Evolutionary conservation across 2,113 vertebrate species (phyloP).

Genomic region (Aegithalos caudatus): DNA sequence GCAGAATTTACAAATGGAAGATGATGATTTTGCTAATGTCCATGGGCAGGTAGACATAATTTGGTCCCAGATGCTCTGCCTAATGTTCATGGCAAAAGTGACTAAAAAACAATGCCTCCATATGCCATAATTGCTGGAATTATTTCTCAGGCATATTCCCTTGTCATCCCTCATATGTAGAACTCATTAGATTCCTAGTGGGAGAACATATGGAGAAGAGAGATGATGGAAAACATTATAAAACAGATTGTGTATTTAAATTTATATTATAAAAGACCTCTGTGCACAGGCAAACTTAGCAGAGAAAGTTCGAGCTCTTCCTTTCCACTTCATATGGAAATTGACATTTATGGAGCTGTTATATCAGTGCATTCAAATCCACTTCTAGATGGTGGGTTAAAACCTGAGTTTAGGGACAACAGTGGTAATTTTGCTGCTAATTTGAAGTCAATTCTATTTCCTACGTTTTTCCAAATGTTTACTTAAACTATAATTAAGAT

Average conservation of each 20-base stretch:
- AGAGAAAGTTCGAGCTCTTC: neutral
- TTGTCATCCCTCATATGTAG: constrained; percentile 67
- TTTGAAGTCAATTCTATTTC: neutral
- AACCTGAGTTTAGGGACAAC: neutral
- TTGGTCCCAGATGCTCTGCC: constrained; percentile 46
- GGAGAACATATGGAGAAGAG: constrained; percentile 71
- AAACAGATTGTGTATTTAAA: constrained; percentile 54
- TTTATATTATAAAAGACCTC: constrained; percentile 59
- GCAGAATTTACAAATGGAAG: constrained; percentile 36
- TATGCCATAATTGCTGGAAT: constrained; percentile 63
- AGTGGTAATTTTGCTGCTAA: neutral
- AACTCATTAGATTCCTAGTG: constrained; percentile 76
- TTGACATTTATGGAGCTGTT: neutral
- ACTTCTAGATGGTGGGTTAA: neutral
- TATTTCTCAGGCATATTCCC: constrained; percentile 65
- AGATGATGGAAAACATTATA: constrained; percentile 58
- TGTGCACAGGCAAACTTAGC: constrained; percentile 7
- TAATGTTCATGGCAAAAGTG: constrained; percentile 54
- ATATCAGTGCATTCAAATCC: neutral
- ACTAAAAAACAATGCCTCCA: constrained; percentile 65
- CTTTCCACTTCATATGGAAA: neutral
- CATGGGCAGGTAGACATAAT: constrained; percentile 54
- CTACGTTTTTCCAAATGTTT: neutral
- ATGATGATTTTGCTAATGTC: constrained; percentile 40
- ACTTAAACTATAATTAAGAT: neutral